Conservation (phyloP, 2,113 vertebrate species). For the Orthonyx spaldingii region DNA sequence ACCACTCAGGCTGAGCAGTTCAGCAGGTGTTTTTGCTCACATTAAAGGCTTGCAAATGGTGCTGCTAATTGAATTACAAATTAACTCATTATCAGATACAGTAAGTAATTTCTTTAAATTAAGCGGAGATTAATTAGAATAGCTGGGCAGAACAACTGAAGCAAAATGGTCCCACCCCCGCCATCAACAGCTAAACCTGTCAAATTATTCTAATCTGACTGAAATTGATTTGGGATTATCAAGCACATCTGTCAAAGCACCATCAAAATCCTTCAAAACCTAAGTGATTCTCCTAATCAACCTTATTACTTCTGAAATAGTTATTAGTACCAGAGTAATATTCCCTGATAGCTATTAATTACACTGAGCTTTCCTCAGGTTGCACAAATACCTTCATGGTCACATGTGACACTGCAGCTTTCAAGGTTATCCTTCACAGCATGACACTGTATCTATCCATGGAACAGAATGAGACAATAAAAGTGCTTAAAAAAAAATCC, state of each 20-base stretch:
- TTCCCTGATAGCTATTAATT: not conserved
- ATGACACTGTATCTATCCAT: not conserved
- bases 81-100: conserved; percentile 56
- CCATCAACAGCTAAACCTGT: conserved; percentile 7
- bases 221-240: conserved; percentile 1
- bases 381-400: not conserved
- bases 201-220: not conserved
- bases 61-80: conserved; percentile 63
- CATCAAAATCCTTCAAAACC: not conserved
- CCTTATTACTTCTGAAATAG: not conserved
- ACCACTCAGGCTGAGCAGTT: not conserved
- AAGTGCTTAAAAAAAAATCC: not conserved
- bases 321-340: not conserved
- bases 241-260: not conserved
- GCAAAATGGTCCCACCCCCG: conserved; percentile 1
- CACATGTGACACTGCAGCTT: not conserved
- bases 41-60: conserved; percentile 35
- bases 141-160: conserved; percentile 49
- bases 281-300: not conserved
- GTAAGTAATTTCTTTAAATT: conserved; percentile 60
- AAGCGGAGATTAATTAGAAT: conserved; percentile 59
- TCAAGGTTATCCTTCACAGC: not conserved
- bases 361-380: not conserved
- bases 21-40: conserved; percentile 30
- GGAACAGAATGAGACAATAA: not conserved